Base-by-base conservation (phyloP, 2,888 invertebrate species). In the Pandemis cinnamomeana region DNA sequence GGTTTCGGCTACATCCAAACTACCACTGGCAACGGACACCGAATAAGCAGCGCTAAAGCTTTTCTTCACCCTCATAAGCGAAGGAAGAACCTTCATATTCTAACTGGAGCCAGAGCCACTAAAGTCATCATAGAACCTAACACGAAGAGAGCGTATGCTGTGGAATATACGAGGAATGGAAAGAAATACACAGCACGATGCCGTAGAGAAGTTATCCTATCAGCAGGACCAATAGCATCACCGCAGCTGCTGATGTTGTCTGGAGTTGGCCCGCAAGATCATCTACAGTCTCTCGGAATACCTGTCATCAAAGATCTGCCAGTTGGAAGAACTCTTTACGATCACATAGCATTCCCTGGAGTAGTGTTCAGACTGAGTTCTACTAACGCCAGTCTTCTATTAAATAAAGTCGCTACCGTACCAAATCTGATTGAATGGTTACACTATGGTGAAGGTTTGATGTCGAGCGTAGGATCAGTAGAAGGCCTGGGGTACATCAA, bases 171-270 rank as follows among this genome's bases (percentile, higher is more conserved):
- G 0, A 95, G 95, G 77, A 94, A 95, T 71, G 94, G 94, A 11
- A 85, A 89, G 10, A 89, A 87, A 62, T 87, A 89, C 66, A 91
- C 87, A 13, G 96, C 95, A 0, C 91, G 91, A n/a, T 97, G 97
- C 6, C 95, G 95, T 60, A 96, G 97, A 82, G 98, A 98, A 91
- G 95, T 99, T 0, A 97, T 99, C 76, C 83, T 99, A 27, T 96
- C 97, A 10, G 98, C 97, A 0, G 99, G 99, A 0, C 95, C 98
- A 0, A 96, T 99, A 77, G 97, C 97, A 81, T 97, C 98, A 0
- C 98, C 99, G 0, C 98, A 99, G 87, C 86, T 99, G 15, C 95
- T 99, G n/a, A 97, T 99, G 97, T 89, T 99, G 2, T 98, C 98
- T 6, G 98, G 98, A 11, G 86, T 96, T 13, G 96, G 96, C 0